Percentiles rank a stretch among this genome's conserved stretches.
Evolutionary conservation across 2,797 vertebrate species (phyloP).

Genomic region (Cirrhinus mrigala): DNA sequence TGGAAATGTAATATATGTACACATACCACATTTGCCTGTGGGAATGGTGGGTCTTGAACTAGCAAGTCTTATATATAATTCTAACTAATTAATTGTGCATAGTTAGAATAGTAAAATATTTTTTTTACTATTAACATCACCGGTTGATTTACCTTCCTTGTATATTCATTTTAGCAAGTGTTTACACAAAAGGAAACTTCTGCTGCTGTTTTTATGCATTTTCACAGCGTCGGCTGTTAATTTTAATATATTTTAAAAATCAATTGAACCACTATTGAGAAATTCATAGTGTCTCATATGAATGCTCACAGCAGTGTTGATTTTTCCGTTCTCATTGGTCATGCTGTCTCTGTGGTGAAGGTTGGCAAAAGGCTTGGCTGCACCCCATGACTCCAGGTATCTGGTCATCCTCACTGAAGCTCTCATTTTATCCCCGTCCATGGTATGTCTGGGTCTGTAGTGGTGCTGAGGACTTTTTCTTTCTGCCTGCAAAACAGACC

Average conservation of each 20-base stretch:
- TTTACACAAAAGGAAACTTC: neutral
- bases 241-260: neutral
- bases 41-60: no score
- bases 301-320: constrained; percentile 89
- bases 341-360: constrained; percentile 96
- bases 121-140: neutral
- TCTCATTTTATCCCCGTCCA: constrained; percentile 93
- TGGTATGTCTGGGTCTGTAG: constrained; percentile 85
- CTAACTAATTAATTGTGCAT: neutral
- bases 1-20: no score
- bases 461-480: constrained; percentile 89
- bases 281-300: neutral
- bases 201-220: neutral
- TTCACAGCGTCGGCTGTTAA: neutral
- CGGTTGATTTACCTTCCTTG: neutral
- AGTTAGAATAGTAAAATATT: neutral
- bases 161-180: neutral
- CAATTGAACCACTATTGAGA: neutral
- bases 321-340: constrained; percentile 96
- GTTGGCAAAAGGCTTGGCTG: constrained; percentile 96
- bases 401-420: constrained; percentile 97
- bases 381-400: constrained; percentile 98
- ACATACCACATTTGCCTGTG: no score
- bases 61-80: no score
- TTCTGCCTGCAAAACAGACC: constrained; percentile 81